Evolutionary conservation across 2,888 invertebrate species (phyloP), one percentile per base, ranked within the genome.

Genomic region (Morpho deidamia): DNA sequence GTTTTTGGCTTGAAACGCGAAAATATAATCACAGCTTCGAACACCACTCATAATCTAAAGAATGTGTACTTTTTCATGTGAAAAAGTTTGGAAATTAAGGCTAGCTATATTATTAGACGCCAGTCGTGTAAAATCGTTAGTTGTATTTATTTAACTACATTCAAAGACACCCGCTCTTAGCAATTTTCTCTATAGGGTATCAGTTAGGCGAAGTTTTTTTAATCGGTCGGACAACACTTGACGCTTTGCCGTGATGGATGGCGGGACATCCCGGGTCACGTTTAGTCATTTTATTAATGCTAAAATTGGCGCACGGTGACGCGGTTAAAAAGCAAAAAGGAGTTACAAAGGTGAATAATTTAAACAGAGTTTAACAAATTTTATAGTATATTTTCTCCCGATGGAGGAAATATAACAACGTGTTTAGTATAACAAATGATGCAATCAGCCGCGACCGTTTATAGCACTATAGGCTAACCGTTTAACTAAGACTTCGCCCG

Each of bases 241-340:
- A 88, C 85, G 81, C 48, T 41, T 71, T 77, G 70, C 61, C 69
- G 81, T 88, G 88, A 89, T 88, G 85, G 88, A 89, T 88, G 83
- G 74, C 74, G 77, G 59, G 53, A 55, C 51, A 51, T 70, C 70
- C 70, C 65, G 78, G 82, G 84, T 83, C 87, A 82, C 82, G 86
- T 87, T 87, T 86, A 85, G 89, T 89, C 87, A 84, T 88, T 87
- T 87, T 89, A 87, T 88, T 89, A 88, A 86, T 88, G 85, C 87
- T 81, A 83, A 88, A 87, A 89, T 88, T 87, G 87, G 86, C 76
- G 72, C 74, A 74, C 78, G 70, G 79, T 88, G 88, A 88, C 86
- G 81, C 66, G 68, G 72, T 70, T 70, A 72, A 82, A 86, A 83
- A 46, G 44, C 50, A 8, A 57, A 57, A 51, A 41, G 41, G 43